These are phyloP conservation scores for Hapalemur alaotrensis DNA, from an alignment of 2,797 vertebrate species.

Conservation along the genomic window DNA sequence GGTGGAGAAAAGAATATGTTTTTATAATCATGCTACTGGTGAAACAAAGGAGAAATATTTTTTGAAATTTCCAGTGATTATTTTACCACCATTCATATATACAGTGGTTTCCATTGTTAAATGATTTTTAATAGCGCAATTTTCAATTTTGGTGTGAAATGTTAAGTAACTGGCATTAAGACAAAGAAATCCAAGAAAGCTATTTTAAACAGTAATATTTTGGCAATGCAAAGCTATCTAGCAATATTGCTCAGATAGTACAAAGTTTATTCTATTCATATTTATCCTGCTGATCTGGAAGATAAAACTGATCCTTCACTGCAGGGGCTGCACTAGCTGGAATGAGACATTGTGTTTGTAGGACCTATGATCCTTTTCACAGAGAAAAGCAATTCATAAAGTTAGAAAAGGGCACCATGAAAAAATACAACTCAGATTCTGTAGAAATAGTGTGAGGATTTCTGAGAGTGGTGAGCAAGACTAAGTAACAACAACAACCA, in stretches of 20 bases:
- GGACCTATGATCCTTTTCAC: conserved; percentile 53
- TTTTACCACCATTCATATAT: neutral
- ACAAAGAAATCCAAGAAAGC: neutral
- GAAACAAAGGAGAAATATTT: neutral
- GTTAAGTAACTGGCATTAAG: neutral
- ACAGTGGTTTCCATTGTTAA: neutral
- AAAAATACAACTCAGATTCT: conserved; percentile 2
- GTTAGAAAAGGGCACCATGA: conserved; percentile 72
- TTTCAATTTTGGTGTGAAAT: neutral
- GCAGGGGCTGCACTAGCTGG: conserved; percentile 63
- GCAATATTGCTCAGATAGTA: neutral
- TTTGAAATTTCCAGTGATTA: neutral
- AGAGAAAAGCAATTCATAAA: conserved; percentile 77
- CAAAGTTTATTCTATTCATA: conserved; percentile 51
- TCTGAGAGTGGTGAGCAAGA: neutral
- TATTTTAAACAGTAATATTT: neutral
- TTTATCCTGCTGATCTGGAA: conserved; percentile 71
- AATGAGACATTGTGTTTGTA: conserved; percentile 62
- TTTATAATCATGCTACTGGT: neutral
- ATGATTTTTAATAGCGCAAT: neutral
- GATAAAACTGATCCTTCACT: conserved; percentile 78
- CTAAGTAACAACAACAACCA: neutral
- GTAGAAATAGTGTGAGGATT: neutral
- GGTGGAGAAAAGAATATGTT: neutral
- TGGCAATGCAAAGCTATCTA: neutral